Percentiles rank a stretch among this genome's conserved stretches.
phyloP scores from a whole-genome alignment of 2,888 invertebrate genomes.

The Heterodera filipjevi region DNA sequence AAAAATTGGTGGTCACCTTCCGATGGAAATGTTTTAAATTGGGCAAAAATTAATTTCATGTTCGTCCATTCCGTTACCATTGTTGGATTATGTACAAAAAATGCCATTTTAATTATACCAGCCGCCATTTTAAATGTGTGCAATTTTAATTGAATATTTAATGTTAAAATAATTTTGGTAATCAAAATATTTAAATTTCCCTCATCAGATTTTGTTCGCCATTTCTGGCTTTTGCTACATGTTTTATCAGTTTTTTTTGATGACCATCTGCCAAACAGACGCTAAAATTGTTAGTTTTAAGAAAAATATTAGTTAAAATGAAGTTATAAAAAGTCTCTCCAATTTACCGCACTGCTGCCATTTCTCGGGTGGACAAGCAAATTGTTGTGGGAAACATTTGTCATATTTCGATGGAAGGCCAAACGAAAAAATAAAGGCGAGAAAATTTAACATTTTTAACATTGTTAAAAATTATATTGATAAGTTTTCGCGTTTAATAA shows the following conservation, averaged over 20 bases:
- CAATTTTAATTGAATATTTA: neutral
- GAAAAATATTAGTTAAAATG: neutral
- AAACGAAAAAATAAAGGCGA: neutral
- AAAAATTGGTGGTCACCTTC: neutral
- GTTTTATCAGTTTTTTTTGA: neutral
- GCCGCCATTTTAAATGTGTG: neutral
- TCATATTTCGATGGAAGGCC: neutral
- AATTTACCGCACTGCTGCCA: neutral
- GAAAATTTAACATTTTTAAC: neutral
- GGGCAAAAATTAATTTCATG: neutral
- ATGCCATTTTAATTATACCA: neutral
- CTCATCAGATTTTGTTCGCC: neutral
- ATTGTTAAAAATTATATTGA: neutral
- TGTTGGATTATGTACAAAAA: neutral
- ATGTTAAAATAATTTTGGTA: neutral
- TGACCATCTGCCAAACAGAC: neutral
- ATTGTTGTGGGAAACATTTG: neutral
- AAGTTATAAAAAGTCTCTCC: neutral
- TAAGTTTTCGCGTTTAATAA: too few relatives aligned
- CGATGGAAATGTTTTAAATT: neutral
- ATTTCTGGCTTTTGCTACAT: neutral
- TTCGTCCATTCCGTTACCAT: neutral
- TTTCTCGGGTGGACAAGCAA: neutral
- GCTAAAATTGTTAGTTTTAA: neutral
- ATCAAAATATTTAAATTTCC: neutral